These are phyloP conservation scores for Linepithema humile DNA, from an alignment of 1,140 invertebrate species.

Conservation along the genomic window DNA sequence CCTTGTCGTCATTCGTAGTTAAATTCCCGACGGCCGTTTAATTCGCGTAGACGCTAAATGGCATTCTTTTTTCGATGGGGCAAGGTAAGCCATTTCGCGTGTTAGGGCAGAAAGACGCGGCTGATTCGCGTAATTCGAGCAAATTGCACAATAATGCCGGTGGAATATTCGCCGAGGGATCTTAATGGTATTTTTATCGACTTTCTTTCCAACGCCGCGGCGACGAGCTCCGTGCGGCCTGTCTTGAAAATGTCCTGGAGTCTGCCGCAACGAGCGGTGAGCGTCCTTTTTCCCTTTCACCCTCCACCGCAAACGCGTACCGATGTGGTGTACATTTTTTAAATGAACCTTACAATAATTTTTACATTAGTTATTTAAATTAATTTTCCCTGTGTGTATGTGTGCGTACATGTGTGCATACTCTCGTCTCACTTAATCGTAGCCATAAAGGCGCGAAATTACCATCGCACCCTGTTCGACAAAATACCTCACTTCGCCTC, in stretches of 20 bases:
- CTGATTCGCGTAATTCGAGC: slow-evolving; percentile 53
- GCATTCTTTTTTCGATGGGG: not conserved
- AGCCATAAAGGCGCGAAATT: slow-evolving; percentile 35
- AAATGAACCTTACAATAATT: not conserved
- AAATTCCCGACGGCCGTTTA: slow-evolving; percentile 17
- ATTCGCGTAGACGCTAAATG: slow-evolving; percentile 31
- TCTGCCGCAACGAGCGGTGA: not conserved
- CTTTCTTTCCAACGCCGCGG: slow-evolving; percentile 2
- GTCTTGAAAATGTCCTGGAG: slow-evolving; percentile 1
- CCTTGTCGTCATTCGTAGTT: slow-evolving; percentile 1
- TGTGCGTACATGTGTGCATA: no score
- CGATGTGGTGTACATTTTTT: not conserved
- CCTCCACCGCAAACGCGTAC: not conserved
- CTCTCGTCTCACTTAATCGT: not conserved
- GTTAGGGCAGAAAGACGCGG: slow-evolving; percentile 33
- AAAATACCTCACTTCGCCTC: slow-evolving; percentile 18
- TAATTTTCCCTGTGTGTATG: slow-evolving; percentile 11
- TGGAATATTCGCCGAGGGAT: slow-evolving; percentile 48
- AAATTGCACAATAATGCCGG: slow-evolving; percentile 57
- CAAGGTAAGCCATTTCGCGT: slow-evolving; percentile 26
- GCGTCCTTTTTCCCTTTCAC: not conserved
- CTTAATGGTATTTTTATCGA: slow-evolving; percentile 61
- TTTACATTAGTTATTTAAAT: slow-evolving; percentile 34
- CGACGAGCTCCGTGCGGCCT: not conserved
- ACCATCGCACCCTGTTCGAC: slow-evolving; percentile 45